Evolutionary conservation across 2,797 vertebrate genomes (phyloP), one percentile per base, ranked within the genome.

Genomic region (Manis crassicaudata): DNA sequence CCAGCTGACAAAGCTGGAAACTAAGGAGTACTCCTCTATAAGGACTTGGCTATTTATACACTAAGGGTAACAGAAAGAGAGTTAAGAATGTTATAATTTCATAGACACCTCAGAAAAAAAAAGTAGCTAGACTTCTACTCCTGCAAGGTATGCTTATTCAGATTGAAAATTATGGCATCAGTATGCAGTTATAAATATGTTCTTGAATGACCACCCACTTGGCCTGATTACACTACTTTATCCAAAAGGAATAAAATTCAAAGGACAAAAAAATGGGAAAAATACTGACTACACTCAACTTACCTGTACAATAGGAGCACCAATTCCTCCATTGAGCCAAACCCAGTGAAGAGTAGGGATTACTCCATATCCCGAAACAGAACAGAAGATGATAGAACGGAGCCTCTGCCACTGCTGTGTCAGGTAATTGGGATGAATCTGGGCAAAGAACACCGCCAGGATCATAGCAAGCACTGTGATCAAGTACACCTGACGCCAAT

Each of bases 401-500:
- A 99, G 98, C 93, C 98, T 98, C 97, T 99, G 99, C 99, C 99
- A 99, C 98, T 99, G 99, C 88, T 99, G 99, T 0, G 99, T 99
- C 98, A 99, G 99, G 98, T 99, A 99, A 96, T 97, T 99, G 76
- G 99, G 99, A 80, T 99, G 99, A 92, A 99, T 99, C 98, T 99
- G 99, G 37, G 99, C 99, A 52, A 99, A 99, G 98, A 99, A 99
- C 35, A 99, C 99, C 5, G 99, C 99, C 98, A 99, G 97, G 97
- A 99, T 99, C 99, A 99, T 99, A 18, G 99, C 99, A 87, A 99
- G 98, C 88, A 99, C 99, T 2, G 99, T 99, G 98, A 99, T 98
- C 98, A 99, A 94, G 97, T 99, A 99, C 4, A 99, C 99, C 97
- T 99, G 99, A 32, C 99, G 99, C 99, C 99, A 99, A 97, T 99